A percentile compares a stretch with the other conserved stretches of the same genome.
Evolutionary conservation across 2,113 vertebrate species (phyloP).

Genomic region (Spheniscus mendiculus): DNA sequence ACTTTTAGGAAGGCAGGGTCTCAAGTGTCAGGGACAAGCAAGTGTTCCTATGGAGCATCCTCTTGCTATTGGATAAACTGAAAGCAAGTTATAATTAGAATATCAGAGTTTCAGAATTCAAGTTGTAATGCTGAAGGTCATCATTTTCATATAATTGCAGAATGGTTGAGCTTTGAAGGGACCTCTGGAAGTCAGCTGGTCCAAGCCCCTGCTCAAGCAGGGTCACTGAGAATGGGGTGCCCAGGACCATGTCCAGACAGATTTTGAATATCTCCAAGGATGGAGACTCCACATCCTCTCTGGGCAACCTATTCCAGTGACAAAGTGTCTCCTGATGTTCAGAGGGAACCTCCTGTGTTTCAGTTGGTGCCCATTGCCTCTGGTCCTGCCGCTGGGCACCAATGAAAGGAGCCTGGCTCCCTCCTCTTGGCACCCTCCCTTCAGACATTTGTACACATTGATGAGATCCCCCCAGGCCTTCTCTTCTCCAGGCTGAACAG

Average conservation of each 20-base stretch:
- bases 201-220: neutral
- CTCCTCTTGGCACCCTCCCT: neutral
- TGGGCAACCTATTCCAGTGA: neutral
- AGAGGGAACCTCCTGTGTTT: neutral
- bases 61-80: neutral
- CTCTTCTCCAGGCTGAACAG: neutral
- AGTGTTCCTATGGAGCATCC: neutral
- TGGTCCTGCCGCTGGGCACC: neutral
- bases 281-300: neutral
- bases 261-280: neutral
- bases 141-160: neutral
- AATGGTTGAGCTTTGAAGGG: neutral
- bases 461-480: neutral
- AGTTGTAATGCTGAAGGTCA: neutral
- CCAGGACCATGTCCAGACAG: neutral
- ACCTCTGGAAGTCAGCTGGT: neutral
- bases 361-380: neutral
- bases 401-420: neutral
- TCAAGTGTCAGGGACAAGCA: neutral
- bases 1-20: neutral
- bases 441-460: neutral
- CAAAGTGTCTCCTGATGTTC: neutral
- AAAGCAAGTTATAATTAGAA: neutral
- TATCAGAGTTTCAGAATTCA: neutral
- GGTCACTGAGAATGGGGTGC: neutral